Percentiles rank a stretch among this genome's conserved stretches.
phyloP scores from a whole-genome alignment of 2,797 vertebrate genomes.

The Corythornis leucogaster region DNA sequence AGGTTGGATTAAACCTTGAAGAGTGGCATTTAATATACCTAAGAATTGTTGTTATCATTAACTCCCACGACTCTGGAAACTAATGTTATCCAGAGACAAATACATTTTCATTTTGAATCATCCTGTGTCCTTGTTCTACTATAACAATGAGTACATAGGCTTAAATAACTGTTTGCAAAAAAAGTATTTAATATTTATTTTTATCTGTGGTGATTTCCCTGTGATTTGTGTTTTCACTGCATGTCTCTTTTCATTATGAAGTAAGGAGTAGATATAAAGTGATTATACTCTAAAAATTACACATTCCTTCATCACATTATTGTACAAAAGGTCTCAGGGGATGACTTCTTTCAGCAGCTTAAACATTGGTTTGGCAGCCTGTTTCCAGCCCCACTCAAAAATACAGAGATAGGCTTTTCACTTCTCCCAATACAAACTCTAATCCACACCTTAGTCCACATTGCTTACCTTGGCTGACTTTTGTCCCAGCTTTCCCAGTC shows the following conservation, averaged over 20 bases:
- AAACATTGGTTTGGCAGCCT: background rate
- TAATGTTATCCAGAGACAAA: conserved; percentile 11
- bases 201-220: background rate
- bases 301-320: background rate
- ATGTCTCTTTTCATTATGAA: background rate
- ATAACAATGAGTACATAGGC: background rate
- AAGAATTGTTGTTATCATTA: conserved; percentile 47
- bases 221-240: background rate
- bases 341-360: conserved; percentile 20
- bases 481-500: background rate
- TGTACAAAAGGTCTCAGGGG: background rate
- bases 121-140: conserved; percentile 40
- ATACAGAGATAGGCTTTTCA: background rate
- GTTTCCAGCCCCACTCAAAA: background rate
- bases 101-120: conserved; percentile 39
- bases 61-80: conserved; percentile 27
- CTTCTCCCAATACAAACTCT: background rate
- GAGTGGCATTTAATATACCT: conserved; percentile 45
- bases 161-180: conserved; percentile 32
- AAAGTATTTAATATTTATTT: conserved; percentile 4
- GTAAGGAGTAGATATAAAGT: conserved; percentile 13
- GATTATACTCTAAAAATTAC: conserved; percentile 7
- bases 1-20: conserved; percentile 52
- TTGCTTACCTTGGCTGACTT: background rate
- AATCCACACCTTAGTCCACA: background rate